Evolutionary conservation across 2,113 vertebrate species (phyloP).

Genomic region (Podilymbus podiceps): DNA sequence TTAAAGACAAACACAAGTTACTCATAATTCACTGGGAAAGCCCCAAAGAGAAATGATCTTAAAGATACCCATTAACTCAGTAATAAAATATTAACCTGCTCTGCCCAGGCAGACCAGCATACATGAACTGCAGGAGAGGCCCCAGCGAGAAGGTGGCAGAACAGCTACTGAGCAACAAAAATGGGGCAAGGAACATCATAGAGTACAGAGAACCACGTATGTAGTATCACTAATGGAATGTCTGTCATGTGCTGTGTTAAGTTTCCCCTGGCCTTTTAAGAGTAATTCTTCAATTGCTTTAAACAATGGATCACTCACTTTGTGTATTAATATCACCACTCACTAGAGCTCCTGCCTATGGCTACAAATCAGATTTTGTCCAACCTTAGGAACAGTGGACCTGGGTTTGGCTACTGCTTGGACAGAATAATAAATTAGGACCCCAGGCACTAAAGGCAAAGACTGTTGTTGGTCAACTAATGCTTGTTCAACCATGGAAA

Average conservation of each 20-base stretch:
- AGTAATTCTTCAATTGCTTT: background rate
- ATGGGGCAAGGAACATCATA: background rate
- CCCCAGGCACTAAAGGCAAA: background rate
- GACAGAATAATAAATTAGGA: background rate
- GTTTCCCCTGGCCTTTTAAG: background rate
- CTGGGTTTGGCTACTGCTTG: background rate
- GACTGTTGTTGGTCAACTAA: background rate
- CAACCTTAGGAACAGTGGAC: background rate
- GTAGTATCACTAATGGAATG: background rate
- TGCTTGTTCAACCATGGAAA: background rate
- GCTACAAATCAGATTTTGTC: background rate
- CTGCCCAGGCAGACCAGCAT: rapidly evolving
- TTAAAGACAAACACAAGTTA: background rate
- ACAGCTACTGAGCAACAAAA: background rate
- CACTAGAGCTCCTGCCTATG: rapidly evolving
- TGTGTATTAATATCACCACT: background rate
- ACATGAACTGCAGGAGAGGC: background rate
- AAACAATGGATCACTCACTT: background rate
- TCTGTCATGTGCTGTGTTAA: background rate
- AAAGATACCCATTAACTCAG: background rate
- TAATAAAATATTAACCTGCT: background rate
- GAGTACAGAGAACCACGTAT: background rate
- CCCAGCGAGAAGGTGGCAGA: background rate
- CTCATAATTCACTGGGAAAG: background rate
- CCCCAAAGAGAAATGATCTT: background rate